Percentiles rank a stretch among this genome's conserved stretches.
Conservation (phyloP, 2,888 invertebrate species). For the Isoperla grammatica region DNA sequence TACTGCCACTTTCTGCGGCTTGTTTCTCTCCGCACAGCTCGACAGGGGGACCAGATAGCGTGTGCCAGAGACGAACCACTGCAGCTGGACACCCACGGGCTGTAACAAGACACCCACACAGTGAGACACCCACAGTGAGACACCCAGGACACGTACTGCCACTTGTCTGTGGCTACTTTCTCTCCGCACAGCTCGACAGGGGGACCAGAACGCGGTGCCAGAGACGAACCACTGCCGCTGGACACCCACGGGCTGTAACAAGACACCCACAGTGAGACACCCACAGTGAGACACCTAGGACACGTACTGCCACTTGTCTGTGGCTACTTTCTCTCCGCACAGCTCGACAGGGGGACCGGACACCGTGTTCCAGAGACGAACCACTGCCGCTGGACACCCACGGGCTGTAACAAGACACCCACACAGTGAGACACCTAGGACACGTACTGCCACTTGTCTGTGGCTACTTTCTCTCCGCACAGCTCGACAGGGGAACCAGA, state of each 20-base stretch:
- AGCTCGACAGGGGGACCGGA: constrained; percentile 78
- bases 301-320: constrained; percentile 75
- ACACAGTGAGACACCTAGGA: too few species aligned
- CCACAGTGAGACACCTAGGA: too few species aligned
- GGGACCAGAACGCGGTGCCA: constrained; percentile 75
- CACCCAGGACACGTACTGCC: constrained; percentile 82
- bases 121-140: constrained; percentile 81
- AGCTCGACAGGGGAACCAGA: constrained; percentile 78
- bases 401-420: constrained; percentile 53
- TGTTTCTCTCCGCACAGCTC: constrained; percentile 87
- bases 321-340: constrained; percentile 75
- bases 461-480: constrained; percentile 75
- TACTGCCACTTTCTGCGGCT: constrained; percentile 73
- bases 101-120: constrained; percentile 41
- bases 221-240: constrained; percentile 83
- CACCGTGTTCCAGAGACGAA: constrained; percentile 81
- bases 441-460: constrained; percentile 75
- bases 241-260: constrained; percentile 81
- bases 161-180: constrained; percentile 65
- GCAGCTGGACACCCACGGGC: constrained; percentile 89
- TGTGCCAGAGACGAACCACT: constrained; percentile 83
- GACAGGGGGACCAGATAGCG: constrained; percentile 70
- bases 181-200: constrained; percentile 89
- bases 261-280: too few species aligned
- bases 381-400: constrained; percentile 87